These are phyloP conservation scores for Rousettus leschenaultii DNA, from an alignment of 2,113 vertebrate genomes.

Conservation along the genomic window DNA sequence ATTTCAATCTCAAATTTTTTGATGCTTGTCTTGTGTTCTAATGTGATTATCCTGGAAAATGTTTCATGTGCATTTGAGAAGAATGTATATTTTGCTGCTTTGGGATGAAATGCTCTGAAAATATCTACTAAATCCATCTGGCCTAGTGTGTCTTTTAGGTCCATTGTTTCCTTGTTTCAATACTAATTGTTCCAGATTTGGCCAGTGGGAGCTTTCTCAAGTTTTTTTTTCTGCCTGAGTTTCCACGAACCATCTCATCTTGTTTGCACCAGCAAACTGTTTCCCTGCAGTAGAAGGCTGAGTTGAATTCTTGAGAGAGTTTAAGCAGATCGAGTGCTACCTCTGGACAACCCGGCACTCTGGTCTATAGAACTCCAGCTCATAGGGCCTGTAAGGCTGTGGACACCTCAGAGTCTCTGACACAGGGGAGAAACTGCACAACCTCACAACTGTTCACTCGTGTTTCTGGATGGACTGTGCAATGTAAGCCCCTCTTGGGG, in stretches of 20 bases:
- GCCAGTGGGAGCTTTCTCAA: neutral
- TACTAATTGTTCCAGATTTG: neutral
- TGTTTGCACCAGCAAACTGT: neutral
- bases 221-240: neutral
- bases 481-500: neutral
- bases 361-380: neutral
- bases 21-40: no score
- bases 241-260: neutral
- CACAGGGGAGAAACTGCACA: neutral
- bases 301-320: neutral
- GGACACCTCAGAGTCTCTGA: neutral
- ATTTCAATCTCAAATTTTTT: no score
- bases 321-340: accelerated
- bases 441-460: no score
- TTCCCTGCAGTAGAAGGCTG: neutral
- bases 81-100: no score
- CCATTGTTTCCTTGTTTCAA: neutral
- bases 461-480: neutral
- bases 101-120: no score
- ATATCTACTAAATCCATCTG: no score
- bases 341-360: neutral
- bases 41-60: no score
- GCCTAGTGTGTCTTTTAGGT: no score
- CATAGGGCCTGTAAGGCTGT: neutral
- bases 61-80: no score